Conservation (phyloP, 2,113 vertebrate species). For the Columbina picui region DNA sequence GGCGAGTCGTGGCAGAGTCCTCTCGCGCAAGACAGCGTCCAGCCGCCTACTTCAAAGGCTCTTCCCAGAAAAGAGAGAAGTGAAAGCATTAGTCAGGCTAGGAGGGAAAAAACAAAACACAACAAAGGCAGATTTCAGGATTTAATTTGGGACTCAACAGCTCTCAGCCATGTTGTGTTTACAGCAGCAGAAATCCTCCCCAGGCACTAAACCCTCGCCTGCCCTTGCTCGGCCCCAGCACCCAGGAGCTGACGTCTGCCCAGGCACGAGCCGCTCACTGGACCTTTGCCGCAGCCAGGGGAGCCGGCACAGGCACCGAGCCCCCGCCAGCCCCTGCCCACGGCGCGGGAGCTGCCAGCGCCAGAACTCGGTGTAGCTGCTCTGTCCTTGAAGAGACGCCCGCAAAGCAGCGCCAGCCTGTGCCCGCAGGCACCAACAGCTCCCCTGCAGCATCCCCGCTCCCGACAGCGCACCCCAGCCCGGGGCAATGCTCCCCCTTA, state of each 20-base stretch:
- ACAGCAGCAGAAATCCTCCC: neutral
- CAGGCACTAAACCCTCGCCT: neutral
- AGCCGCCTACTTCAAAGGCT: neutral
- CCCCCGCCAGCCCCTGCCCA: neutral
- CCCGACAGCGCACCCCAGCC: accelerated
- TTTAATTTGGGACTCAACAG: neutral
- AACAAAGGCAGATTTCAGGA: neutral
- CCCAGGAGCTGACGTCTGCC: neutral
- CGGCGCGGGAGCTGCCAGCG: neutral
- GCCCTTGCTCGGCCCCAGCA: neutral
- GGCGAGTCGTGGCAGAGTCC: neutral
- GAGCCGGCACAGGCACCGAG: accelerated
- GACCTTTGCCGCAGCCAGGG: accelerated
- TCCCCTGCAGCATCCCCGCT: neutral
- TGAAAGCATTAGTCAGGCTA: neutral
- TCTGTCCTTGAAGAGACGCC: neutral
- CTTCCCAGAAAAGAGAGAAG: neutral
- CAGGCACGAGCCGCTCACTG: neutral
- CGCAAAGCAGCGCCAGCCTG: accelerated
- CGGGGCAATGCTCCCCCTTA: neutral
- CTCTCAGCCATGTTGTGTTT: neutral
- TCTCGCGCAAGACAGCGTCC: neutral
- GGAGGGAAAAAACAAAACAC: neutral
- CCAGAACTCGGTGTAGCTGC: accelerated
- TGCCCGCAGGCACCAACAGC: neutral